A percentile compares a stretch with the other conserved stretches of the same genome.
These are phyloP conservation scores for Plemyria rubiginata DNA, from an alignment of 2,888 invertebrate genomes.

Conservation along the genomic window DNA sequence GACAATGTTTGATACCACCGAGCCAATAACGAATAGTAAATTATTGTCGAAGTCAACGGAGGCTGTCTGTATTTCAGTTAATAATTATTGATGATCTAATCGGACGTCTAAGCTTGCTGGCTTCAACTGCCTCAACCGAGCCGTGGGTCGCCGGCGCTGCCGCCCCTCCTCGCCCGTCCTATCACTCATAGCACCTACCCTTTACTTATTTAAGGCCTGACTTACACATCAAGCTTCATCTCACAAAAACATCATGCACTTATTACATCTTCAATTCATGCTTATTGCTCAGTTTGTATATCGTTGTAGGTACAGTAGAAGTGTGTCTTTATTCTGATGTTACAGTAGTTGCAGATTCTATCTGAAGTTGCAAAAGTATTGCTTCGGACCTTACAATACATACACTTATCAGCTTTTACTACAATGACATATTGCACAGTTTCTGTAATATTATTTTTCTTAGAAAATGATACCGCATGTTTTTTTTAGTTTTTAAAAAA, in stretches of 20 bases:
- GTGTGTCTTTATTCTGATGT: conserved; percentile 56
- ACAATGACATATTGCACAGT: conserved; percentile 18
- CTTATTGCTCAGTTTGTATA: conserved; percentile 70
- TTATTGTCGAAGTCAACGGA: neutral
- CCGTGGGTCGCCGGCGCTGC: conserved; percentile 81
- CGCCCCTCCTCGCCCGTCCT: conserved; percentile 63
- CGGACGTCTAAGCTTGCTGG: conserved; percentile 64
- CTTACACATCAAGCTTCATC: conserved; percentile 61
- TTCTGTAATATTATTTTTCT: conserved; percentile 2
- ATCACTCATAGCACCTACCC: conserved; percentile 63
- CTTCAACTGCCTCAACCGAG: conserved; percentile 76
- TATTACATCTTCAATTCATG: conserved; percentile 61
- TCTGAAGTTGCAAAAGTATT: conserved; percentile 53
- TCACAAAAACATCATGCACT: conserved; percentile 67
- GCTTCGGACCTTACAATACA: conserved; percentile 51
- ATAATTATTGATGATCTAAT: conserved; percentile 52
- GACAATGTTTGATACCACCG: neutral
- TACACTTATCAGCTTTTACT: conserved; percentile 29
- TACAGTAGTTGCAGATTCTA: conserved; percentile 42
- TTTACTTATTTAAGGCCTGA: conserved; percentile 64
- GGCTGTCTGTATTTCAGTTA: neutral
- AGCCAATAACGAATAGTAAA: too few species aligned
- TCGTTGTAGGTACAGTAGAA: conserved; percentile 67
- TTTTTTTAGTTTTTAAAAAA: too few species aligned
- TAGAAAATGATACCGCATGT: neutral